phyloP scores from a whole-genome alignment of 2,888 invertebrate genomes.

The Panzeria rudis region DNA sequence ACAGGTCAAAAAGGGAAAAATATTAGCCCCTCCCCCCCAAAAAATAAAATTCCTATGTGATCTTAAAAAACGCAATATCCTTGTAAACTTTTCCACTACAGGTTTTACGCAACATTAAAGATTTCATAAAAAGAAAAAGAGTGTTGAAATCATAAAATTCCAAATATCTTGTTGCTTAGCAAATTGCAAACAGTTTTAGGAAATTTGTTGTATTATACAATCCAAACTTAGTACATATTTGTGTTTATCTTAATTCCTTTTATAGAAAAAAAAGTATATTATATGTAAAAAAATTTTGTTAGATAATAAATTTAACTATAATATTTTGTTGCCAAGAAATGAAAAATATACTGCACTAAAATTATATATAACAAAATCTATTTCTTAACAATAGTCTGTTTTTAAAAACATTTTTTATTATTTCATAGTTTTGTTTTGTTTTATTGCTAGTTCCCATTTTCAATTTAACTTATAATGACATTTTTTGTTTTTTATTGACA shows the following conservation, averaged over 20 bases:
- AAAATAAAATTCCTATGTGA: no score
- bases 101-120: no score
- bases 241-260: neutral
- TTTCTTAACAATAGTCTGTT: conserved; percentile 8
- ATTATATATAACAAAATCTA: neutral
- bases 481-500: conserved; percentile 51
- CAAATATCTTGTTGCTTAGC: neutral
- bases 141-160: neutral
- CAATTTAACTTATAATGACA: conserved; percentile 64
- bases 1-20: no score
- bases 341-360: neutral
- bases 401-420: conserved; percentile 26
- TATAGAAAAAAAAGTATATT: no score
- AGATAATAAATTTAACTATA: neutral
- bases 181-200: no score
- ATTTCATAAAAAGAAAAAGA: no score
- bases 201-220: neutral
- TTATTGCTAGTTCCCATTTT: conserved; percentile 46
- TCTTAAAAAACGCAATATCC: no score
- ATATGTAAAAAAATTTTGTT: no score
- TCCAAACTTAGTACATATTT: neutral
- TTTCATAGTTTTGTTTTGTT: conserved; percentile 17
- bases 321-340: neutral
- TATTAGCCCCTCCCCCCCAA: no score
- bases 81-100: no score